Evolutionary conservation across 2,888 invertebrate genomes (phyloP), one percentile per base, ranked within the genome.

Genomic region (Epiblema foenella): DNA sequence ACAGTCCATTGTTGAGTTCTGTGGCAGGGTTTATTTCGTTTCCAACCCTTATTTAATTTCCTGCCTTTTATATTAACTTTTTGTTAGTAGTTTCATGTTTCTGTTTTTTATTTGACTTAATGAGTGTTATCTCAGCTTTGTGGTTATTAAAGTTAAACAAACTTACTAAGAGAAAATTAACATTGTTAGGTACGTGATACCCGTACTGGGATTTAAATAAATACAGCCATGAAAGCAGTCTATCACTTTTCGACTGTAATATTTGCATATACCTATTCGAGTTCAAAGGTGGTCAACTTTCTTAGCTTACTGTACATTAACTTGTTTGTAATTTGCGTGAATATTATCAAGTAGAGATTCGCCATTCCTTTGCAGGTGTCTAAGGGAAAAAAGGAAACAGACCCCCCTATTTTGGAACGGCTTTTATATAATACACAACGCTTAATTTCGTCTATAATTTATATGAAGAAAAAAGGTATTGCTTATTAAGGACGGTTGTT

Each of bases 31-130:
- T 56, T 66, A 62, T 57, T 71, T 71, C 49, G 67, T 71, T 66
- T 57, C 37, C 42, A 62, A 66, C 71, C 71, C 71, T 71, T 54
- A 67, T 71, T 71, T 62, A 66, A 66, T 67, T 71, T 71, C 71
- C 66, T 57, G 49, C 17, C 39, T 33, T 20, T 66, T 57, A 66
- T 56, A 46, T n/a, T n/a, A 66, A 66, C 56, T 66, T 57, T 67
- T 71, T 71, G 54, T 71, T 57, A 51, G 46, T 52, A 39, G 37
- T 66, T 62, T 54, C 37, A 17, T 56, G 56, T 60, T 63, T 54
- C 52, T 58, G 63, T 69, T 56, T 69, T 58, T 49, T 62, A 57
- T 59, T 62, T 17, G 52, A 66, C 17, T 64, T 18, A 64, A 64
- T 64, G 57, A 54, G 37, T 67, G 49, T 67, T 71, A 51, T 67